phyloP scores from a whole-genome alignment of 2,797 vertebrate species.

The Sebastes reedi region DNA sequence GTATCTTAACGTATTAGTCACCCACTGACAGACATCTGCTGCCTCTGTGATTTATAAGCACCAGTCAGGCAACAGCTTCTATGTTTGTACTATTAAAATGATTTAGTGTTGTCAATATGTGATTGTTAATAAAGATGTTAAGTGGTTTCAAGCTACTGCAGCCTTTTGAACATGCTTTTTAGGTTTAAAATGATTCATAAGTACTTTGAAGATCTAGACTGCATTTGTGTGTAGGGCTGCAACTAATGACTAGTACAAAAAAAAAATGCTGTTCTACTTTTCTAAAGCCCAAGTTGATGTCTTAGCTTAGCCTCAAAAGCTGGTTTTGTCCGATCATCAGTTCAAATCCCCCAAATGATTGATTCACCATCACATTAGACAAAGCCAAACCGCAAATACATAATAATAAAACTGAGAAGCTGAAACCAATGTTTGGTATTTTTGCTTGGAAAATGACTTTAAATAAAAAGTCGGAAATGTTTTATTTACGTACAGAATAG shows the following conservation, averaged over 20 bases:
- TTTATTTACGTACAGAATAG: too few species aligned
- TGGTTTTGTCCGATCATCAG: neutral
- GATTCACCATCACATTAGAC: neutral
- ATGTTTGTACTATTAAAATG: neutral
- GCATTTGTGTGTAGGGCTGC: neutral
- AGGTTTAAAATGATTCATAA: neutral
- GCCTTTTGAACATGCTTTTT: neutral
- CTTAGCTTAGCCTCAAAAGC: neutral
- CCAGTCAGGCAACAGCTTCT: neutral
- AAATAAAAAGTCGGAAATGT: too few species aligned
- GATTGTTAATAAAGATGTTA: neutral
- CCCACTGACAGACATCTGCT: slow-evolving; percentile 15
- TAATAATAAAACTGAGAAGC: neutral
- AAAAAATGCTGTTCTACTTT: neutral
- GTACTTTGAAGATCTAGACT: too few species aligned
- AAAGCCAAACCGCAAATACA: neutral
- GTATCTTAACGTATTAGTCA: neutral
- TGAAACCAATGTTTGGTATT: neutral
- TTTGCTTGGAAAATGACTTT: too few species aligned
- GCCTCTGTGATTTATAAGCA: neutral
- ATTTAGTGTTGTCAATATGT: neutral
- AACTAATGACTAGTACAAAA: neutral
- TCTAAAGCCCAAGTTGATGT: neutral
- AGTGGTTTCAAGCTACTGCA: neutral
- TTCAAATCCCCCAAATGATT: neutral